Conservation (phyloP, 2,888 invertebrate species). For the Aethes cnicana region DNA sequence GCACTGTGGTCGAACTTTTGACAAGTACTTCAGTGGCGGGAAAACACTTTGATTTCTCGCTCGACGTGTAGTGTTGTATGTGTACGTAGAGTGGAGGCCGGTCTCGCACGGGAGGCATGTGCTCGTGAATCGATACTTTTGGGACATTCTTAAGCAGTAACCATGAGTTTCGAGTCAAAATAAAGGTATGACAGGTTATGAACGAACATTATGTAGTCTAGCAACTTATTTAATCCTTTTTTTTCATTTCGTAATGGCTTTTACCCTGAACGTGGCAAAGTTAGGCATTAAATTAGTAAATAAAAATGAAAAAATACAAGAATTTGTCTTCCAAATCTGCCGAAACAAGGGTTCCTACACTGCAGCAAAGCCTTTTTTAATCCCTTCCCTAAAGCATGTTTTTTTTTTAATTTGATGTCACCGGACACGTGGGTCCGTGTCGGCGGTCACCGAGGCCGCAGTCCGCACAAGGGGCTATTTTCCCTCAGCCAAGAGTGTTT, state of each 20-base stretch:
- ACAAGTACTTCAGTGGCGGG: conserved; percentile 77
- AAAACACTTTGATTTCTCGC: conserved; percentile 80
- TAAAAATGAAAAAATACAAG: no score
- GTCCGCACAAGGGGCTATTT: conserved; percentile 7
- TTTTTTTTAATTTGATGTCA: no score
- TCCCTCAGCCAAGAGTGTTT: conserved; percentile 12
- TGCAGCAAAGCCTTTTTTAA: no score
- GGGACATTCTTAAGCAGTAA: conserved; percentile 75
- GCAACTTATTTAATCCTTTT: no score
- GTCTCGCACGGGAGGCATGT: conserved; percentile 81
- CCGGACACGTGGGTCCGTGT: no score
- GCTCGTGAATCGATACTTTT: conserved; percentile 81
- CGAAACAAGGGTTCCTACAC: no score
- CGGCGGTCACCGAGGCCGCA: background rate
- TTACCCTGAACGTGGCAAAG: no score
- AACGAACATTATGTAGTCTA: conserved; percentile 14
- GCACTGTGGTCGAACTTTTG: conserved; percentile 55
- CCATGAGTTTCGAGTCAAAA: conserved; percentile 74
- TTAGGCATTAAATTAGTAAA: no score
- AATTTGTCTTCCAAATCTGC: no score
- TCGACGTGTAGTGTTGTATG: conserved; percentile 81
- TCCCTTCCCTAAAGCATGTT: no score
- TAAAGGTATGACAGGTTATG: conserved; percentile 75
- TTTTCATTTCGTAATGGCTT: no score
- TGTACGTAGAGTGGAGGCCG: conserved; percentile 77